Evolutionary conservation across 1,140 invertebrate genomes (phyloP).

Genomic region (Bombyx mandarina): DNA sequence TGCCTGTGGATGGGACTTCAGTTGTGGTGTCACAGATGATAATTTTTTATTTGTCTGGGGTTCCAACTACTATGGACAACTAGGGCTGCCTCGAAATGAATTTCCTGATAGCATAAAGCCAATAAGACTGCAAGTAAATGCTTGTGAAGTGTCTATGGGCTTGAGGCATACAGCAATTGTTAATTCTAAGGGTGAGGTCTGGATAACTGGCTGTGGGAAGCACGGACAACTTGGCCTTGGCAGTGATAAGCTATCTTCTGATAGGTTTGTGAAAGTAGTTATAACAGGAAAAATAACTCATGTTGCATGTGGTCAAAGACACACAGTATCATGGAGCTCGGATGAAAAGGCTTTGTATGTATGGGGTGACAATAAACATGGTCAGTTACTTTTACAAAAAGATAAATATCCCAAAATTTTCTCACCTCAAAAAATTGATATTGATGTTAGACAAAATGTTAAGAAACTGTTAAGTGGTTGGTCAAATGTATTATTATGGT

Average conservation of each 20-base stretch:
- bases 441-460: slow-evolving; percentile 66
- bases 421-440: slow-evolving; percentile 67
- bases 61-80: slow-evolving; percentile 81
- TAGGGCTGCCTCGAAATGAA: slow-evolving; percentile 73
- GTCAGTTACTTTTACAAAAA: slow-evolving; percentile 75
- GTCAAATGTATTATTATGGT: slow-evolving; percentile 79
- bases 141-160: slow-evolving; percentile 69
- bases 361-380: slow-evolving; percentile 84
- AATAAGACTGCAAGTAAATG: slow-evolving; percentile 57
- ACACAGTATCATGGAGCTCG: slow-evolving; percentile 75
- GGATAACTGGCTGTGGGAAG: slow-evolving; percentile 74
- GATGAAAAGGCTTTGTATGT: slow-evolving; percentile 73
- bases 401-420: slow-evolving; percentile 48
- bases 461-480: slow-evolving; percentile 76
- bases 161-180: slow-evolving; percentile 79
- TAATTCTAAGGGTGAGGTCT: slow-evolving; percentile 74
- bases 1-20: slow-evolving; percentile 82
- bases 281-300: slow-evolving; percentile 69
- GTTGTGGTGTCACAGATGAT: slow-evolving; percentile 76
- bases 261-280: slow-evolving; percentile 73
- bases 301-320: slow-evolving; percentile 81
- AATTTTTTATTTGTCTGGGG: slow-evolving; percentile 82
- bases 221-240: slow-evolving; percentile 78
- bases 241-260: slow-evolving; percentile 47
- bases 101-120: slow-evolving; percentile 53